Conservation (phyloP, 2,113 vertebrate species). For the Nycticebus coucang region DNA sequence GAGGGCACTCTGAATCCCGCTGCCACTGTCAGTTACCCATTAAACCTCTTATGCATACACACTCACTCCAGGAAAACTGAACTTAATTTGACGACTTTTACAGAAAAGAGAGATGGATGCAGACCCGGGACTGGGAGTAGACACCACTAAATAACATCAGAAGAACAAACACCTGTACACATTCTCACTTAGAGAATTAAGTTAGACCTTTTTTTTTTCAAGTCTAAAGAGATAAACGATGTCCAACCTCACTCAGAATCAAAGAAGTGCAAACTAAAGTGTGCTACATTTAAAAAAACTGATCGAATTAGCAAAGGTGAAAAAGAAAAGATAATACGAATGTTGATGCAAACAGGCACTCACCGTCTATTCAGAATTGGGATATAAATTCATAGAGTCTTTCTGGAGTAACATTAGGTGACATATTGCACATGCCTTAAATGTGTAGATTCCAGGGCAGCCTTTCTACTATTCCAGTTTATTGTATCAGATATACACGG, state of each 20-base stretch:
- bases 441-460: not conserved
- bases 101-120: not conserved
- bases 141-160: not conserved
- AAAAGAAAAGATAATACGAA: constrained; percentile 45
- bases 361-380: not conserved
- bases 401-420: constrained; percentile 43
- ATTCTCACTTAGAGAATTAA: too few relatives aligned
- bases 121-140: not conserved
- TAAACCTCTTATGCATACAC: constrained; percentile 69
- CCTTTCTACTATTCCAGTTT: not conserved
- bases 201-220: not conserved
- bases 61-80: constrained; percentile 51
- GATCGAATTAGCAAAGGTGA: constrained; percentile 68
- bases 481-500: not conserved
- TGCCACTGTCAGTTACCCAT: constrained; percentile 80
- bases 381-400: constrained; percentile 41
- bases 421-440: not conserved
- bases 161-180: constrained; percentile 27
- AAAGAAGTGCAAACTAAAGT: constrained; percentile 61
- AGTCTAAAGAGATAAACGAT: constrained; percentile 46
- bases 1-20: constrained; percentile 74
- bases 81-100: constrained; percentile 32
- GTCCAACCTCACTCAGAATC: constrained; percentile 59
- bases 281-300: constrained; percentile 28
- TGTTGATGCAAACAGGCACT: not conserved